phyloP scores from a whole-genome alignment of 2,113 vertebrate genomes.

The Paraplagusia blochii region DNA sequence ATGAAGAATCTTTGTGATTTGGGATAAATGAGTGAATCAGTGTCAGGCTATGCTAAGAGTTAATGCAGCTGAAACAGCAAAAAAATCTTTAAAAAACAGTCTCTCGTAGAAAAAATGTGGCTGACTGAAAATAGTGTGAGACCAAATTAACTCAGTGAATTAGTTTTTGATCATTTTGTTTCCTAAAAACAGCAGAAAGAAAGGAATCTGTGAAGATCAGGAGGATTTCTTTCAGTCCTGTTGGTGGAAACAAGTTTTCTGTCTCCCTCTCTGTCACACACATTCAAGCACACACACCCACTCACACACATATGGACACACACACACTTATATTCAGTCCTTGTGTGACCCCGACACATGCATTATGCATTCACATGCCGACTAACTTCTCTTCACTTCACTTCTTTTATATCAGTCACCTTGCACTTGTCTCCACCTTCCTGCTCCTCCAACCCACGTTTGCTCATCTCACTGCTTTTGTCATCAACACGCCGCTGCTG shows the following conservation, averaged over 20 bases:
- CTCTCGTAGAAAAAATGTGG: too few species aligned
- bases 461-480: slow-evolving; percentile 19
- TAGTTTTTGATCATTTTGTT: slow-evolving; percentile 16
- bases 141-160: slow-evolving; percentile 14
- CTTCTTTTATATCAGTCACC: slow-evolving; percentile 29
- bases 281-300: background rate
- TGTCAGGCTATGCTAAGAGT: too few species aligned
- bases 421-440: slow-evolving; percentile 11
- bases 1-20: background rate
- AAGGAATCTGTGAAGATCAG: slow-evolving; percentile 26
- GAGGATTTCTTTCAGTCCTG: slow-evolving; percentile 25
- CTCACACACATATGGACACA: slow-evolving; percentile 5
- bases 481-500: slow-evolving; percentile 24
- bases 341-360: slow-evolving; percentile 21
- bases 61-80: too few species aligned
- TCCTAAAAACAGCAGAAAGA: background rate
- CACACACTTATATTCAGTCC: slow-evolving; percentile 11
- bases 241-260: slow-evolving; percentile 39
- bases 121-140: too few species aligned
- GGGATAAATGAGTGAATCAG: too few species aligned
- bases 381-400: slow-evolving; percentile 13
- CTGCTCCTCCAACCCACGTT: slow-evolving; percentile 13
- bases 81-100: too few species aligned
- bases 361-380: slow-evolving; percentile 38
- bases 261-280: slow-evolving; percentile 16